Evolutionary conservation across 2,113 vertebrate genomes (phyloP).

Genomic region (Chaenogobius annularis): DNA sequence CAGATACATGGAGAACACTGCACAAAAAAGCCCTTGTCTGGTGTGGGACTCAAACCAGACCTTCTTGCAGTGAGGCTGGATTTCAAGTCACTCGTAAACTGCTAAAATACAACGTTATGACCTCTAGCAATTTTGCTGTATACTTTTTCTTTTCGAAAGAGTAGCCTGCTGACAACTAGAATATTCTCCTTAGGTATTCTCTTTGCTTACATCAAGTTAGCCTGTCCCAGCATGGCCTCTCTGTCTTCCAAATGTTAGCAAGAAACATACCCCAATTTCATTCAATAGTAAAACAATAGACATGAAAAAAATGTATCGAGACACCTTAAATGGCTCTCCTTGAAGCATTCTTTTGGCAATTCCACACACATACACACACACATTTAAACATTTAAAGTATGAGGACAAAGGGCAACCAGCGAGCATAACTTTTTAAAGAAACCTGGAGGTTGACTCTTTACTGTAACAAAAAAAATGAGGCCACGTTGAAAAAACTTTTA

Average conservation of each 20-base stretch:
- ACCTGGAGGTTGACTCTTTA: slow-evolving; percentile 23
- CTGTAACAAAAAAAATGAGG: neutral
- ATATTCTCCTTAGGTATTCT: slow-evolving; percentile 14
- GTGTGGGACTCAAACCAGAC: neutral
- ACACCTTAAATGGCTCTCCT: no score
- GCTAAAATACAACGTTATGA: neutral
- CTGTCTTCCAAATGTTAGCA: slow-evolving; percentile 7
- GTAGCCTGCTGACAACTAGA: slow-evolving; percentile 1
- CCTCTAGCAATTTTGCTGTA: neutral
- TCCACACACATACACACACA: slow-evolving; percentile 10
- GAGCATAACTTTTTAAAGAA: slow-evolving; percentile 38
- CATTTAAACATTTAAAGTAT: slow-evolving; percentile 17
- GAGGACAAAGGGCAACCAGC: slow-evolving; percentile 27
- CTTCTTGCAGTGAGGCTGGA: neutral
- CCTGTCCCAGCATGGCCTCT: slow-evolving; percentile 16
- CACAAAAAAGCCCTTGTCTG: neutral
- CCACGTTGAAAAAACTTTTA: no score
- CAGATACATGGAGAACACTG: no score
- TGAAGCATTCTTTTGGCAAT: slow-evolving; percentile 14
- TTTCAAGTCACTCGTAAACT: neutral
- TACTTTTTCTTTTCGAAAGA: neutral
- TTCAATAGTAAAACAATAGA: neutral
- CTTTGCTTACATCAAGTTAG: slow-evolving; percentile 8
- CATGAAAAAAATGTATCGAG: neutral
- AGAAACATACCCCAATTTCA: neutral